A percentile compares a stretch with the other conserved stretches of the same genome.
phyloP scores from a whole-genome alignment of 2,888 invertebrate species.

The Chalcis sispes region DNA sequence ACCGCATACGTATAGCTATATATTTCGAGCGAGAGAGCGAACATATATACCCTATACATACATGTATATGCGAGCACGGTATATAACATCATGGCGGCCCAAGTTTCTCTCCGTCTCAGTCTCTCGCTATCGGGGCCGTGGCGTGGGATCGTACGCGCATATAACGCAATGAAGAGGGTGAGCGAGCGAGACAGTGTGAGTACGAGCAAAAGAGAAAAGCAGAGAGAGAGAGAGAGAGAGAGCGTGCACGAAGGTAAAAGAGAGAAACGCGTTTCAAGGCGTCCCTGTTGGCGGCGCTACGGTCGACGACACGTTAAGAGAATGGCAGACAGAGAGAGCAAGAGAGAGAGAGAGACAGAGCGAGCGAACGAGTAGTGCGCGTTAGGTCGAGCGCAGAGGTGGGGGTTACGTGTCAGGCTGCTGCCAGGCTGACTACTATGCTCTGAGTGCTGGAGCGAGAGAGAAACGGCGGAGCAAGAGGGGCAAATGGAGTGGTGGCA shows the following conservation, averaged over 20 bases:
- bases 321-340: constrained; percentile 39
- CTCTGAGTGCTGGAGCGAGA: constrained; percentile 46
- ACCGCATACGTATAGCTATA: constrained; percentile 39
- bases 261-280: constrained; percentile 56
- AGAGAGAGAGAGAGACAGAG: constrained; percentile 47
- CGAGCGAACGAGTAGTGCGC: constrained; percentile 24
- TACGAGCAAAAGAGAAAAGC: not conserved
- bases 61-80: constrained; percentile 2
- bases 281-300: constrained; percentile 62
- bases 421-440: constrained; percentile 50
- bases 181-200: not conserved
- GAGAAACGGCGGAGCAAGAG: constrained; percentile 32
- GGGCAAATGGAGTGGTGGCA: constrained; percentile 34
- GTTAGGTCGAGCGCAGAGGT: constrained; percentile 47
- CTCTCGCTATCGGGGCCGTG: constrained; percentile 50
- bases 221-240: not conserved
- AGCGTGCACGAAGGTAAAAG: constrained; percentile 6
- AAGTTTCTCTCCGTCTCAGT: constrained; percentile 54
- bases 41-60: constrained; percentile 5
- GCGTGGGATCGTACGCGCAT: constrained; percentile 53
- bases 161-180: constrained; percentile 44
- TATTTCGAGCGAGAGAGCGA: constrained; percentile 21
- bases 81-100: constrained; percentile 43
- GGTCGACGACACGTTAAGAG: constrained; percentile 55
- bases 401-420: constrained; percentile 59